Conservation (phyloP, 2,113 vertebrate species). For the Brachionichthys hirsutus region DNA sequence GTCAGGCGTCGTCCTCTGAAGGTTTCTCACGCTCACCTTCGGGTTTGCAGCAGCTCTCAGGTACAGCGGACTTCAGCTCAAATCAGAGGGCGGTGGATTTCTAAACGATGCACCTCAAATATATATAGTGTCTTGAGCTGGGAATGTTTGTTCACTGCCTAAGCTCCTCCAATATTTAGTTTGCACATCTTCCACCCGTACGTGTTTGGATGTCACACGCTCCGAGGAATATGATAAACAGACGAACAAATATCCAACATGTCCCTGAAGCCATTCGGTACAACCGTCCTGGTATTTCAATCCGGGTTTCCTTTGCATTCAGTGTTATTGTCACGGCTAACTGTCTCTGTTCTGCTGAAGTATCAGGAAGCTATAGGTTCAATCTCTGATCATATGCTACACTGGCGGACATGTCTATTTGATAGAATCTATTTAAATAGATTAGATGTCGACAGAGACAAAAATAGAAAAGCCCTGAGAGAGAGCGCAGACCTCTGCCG, state of each 20-base stretch:
- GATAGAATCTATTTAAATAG: no score
- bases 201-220: background rate
- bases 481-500: no score
- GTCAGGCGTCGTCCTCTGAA: background rate
- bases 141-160: background rate
- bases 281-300: no score
- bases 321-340: no score
- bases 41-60: background rate
- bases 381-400: no score
- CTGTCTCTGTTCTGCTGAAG: no score
- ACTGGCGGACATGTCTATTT: no score
- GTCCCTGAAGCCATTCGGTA: background rate
- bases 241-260: background rate
- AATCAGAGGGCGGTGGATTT: background rate
- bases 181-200: background rate
- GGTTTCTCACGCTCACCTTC: constrained; percentile 1
- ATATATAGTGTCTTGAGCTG: background rate
- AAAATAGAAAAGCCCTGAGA: no score
- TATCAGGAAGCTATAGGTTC: no score
- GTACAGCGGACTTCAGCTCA: background rate
- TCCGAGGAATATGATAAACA: background rate
- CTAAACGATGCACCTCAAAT: background rate
- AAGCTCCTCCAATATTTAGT: constrained; percentile 1
- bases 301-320: no score
- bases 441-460: no score